These are phyloP conservation scores for Clarias fuscus DNA, from an alignment of 2,797 vertebrate species.

Conservation along the genomic window DNA sequence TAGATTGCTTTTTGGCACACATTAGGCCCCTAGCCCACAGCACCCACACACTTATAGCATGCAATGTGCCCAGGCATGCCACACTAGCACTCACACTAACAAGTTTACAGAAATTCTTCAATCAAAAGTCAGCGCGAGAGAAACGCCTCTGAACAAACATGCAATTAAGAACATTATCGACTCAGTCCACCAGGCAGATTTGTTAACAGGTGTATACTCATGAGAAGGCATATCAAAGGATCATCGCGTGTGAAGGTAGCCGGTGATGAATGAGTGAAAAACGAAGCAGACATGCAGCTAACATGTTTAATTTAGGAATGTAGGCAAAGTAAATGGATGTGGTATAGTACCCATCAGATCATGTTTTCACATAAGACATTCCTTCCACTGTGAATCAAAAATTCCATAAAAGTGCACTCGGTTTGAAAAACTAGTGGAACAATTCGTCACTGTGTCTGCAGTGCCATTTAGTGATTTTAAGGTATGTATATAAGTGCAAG, in stretches of 20 bases:
- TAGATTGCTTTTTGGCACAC: conserved; percentile 36
- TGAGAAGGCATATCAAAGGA: conserved; percentile 31
- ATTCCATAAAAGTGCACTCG: background rate
- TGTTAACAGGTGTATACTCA: conserved; percentile 28
- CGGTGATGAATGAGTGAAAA: conserved; percentile 5
- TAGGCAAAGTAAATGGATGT: conserved; percentile 22
- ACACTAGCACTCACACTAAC: conserved; percentile 36
- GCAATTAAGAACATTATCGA: conserved; percentile 32
- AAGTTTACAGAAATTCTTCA: conserved; percentile 51
- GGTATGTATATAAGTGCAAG: conserved; percentile 15
- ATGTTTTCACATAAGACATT: conserved; percentile 22
- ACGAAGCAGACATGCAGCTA: conserved; percentile 29
- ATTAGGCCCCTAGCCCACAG: conserved; percentile 47
- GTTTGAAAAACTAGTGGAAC: background rate
- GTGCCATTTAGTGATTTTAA: conserved; percentile 8
- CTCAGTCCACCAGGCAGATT: conserved; percentile 3
- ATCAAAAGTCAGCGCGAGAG: conserved; percentile 25
- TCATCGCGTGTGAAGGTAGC: conserved; percentile 32
- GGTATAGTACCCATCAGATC: background rate
- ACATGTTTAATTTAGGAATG: conserved; percentile 36
- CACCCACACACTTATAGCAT: conserved; percentile 32
- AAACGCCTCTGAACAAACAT: conserved; percentile 44
- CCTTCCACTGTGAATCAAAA: background rate
- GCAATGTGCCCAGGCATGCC: conserved; percentile 47
- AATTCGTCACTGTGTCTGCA: background rate